phyloP scores from a whole-genome alignment of 2,888 invertebrate species.

The Eustalomyia histrio region DNA sequence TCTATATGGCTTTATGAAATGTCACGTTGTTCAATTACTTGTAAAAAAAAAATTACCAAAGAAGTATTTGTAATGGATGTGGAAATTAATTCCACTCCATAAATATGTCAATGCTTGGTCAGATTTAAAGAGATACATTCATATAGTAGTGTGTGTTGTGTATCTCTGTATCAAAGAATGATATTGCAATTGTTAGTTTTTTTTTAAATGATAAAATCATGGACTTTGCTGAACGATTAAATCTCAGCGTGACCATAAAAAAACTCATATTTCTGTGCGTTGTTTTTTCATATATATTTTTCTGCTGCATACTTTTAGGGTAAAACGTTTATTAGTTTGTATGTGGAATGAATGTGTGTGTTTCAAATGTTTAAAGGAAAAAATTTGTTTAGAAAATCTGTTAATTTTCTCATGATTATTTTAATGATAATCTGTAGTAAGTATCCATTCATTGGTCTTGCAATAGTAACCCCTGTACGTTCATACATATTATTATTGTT shows the following conservation, averaged over 20 bases:
- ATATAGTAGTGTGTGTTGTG: neutral
- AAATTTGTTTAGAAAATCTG: slow-evolving; percentile 54
- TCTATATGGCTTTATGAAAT: slow-evolving; percentile 44
- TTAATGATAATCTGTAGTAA: slow-evolving; percentile 55
- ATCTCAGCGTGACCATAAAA: slow-evolving; percentile 61
- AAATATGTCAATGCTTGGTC: slow-evolving; percentile 67
- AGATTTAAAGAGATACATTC: slow-evolving; percentile 46
- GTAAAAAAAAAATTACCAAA: slow-evolving; percentile 45
- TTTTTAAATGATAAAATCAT: slow-evolving; percentile 27
- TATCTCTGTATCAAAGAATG: neutral
- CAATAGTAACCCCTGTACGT: slow-evolving; percentile 29
- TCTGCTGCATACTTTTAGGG: slow-evolving; percentile 35
- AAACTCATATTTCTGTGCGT: neutral
- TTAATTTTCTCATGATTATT: slow-evolving; percentile 64
- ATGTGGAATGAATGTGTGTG: neutral
- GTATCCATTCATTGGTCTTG: slow-evolving; percentile 23
- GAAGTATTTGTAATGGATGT: slow-evolving; percentile 50
- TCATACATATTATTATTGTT: too few species aligned
- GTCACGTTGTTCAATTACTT: slow-evolving; percentile 63
- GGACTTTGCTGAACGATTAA: slow-evolving; percentile 60
- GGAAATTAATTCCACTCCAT: slow-evolving; percentile 74
- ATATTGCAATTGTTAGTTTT: slow-evolving; percentile 7
- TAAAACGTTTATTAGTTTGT: neutral
- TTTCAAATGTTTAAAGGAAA: neutral
- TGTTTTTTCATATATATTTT: slow-evolving; percentile 25